Conservation (phyloP, 2,113 vertebrate genomes). For the Protobothrops mucrosquamatus region DNA sequence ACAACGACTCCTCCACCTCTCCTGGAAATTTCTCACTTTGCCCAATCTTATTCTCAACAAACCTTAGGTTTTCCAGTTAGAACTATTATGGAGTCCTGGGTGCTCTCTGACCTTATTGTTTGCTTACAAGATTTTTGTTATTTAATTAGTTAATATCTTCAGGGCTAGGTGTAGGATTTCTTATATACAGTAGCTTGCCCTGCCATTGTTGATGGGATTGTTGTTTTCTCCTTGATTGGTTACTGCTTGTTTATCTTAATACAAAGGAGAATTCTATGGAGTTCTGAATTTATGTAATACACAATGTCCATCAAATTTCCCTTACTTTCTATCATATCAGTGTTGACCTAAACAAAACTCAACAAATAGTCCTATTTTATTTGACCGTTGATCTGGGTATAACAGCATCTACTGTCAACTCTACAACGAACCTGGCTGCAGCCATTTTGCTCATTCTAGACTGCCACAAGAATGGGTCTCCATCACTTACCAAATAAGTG, state of each 20-base stretch:
- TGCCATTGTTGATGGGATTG: neutral
- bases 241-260: neutral
- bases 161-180: neutral
- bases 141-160: neutral
- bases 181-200: neutral
- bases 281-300: neutral
- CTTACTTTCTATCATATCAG: neutral
- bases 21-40: neutral
- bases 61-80: neutral
- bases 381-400: neutral
- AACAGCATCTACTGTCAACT: neutral
- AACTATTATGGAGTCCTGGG: neutral
- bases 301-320: neutral
- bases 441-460: no score
- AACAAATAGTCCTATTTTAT: neutral
- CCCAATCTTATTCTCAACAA: neutral
- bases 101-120: neutral
- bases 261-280: neutral
- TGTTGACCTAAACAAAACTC: neutral
- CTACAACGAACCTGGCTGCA: no score
- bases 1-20: neutral
- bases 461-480: neutral
- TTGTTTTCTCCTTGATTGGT: neutral
- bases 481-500: neutral
- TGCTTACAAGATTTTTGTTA: neutral